These are phyloP conservation scores for Fukomys damarensis DNA, from an alignment of 2,113 vertebrate species.

Conservation along the genomic window DNA sequence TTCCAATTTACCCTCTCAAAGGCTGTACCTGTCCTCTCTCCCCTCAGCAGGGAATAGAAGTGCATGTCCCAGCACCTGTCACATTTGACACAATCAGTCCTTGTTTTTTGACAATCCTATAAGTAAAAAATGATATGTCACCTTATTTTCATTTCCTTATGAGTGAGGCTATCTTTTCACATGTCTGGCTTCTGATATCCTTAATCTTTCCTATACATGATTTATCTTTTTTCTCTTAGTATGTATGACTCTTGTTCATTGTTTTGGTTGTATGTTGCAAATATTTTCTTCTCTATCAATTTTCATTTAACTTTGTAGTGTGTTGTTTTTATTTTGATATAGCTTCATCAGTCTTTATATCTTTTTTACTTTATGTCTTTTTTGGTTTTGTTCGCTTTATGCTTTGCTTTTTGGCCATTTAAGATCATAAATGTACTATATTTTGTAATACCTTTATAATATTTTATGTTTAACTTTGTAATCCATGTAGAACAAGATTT, in stretches of 20 bases:
- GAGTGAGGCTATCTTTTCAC: neutral
- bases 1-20: neutral
- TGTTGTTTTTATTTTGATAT: neutral
- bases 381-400: neutral
- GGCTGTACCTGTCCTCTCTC: neutral
- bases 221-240: neutral
- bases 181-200: neutral
- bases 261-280: constrained; percentile 1
- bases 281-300: neutral
- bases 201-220: neutral
- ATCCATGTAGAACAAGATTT: neutral
- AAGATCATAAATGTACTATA: neutral
- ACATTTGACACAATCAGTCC: neutral
- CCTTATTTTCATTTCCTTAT: neutral
- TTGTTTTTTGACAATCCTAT: neutral
- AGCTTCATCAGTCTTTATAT: neutral
- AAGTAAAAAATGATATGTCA: neutral
- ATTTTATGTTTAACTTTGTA: neutral
- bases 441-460: neutral
- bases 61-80: neutral
- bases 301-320: neutral
- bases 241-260: neutral
- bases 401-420: neutral
- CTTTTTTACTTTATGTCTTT: neutral
- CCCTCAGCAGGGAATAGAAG: neutral